These are phyloP conservation scores for Drosophila biarmipes DNA, from an alignment of 1,140 invertebrate species.

Conservation along the genomic window DNA sequence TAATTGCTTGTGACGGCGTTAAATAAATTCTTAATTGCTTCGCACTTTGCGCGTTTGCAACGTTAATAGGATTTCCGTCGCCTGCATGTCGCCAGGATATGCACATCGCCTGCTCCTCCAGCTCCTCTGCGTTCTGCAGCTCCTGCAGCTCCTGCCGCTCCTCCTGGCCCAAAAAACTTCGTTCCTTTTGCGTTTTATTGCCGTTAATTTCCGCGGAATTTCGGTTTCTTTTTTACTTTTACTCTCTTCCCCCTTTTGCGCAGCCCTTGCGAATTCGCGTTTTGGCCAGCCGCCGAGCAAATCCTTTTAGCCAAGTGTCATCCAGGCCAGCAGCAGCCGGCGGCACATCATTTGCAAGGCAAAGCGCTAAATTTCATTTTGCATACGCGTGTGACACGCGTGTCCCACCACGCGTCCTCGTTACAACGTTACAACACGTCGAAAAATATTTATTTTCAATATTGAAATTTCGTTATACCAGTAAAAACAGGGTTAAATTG, in stretches of 20 bases:
- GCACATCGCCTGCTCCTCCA: conserved; percentile 29
- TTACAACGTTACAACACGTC: conserved; percentile 17
- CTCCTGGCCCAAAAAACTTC: conserved; percentile 56
- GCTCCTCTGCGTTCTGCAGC: background rate
- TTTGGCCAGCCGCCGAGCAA: conserved; percentile 65
- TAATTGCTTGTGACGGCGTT: conserved; percentile 84
- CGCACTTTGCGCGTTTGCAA: conserved; percentile 84
- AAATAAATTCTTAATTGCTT: conserved; percentile 85
- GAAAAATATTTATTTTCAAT: background rate
- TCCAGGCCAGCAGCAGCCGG: conserved; percentile 33
- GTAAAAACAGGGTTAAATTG: too few relatives aligned
- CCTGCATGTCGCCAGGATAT: conserved; percentile 44
- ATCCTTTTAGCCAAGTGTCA: conserved; percentile 80
- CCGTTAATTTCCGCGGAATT: conserved; percentile 72
- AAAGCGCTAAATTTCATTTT: conserved; percentile 82
- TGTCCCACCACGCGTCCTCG: conserved; percentile 28
- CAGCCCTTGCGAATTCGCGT: conserved; percentile 22
- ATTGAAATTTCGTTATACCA: background rate
- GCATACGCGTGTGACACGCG: conserved; percentile 52
- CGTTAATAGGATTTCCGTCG: conserved; percentile 80
- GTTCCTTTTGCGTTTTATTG: conserved; percentile 73
- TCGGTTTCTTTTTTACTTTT: conserved; percentile 20
- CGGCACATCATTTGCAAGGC: conserved; percentile 80
- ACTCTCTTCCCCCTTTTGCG: conserved; percentile 23
- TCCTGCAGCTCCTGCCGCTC: background rate